Percentiles rank a stretch among this genome's conserved stretches.
Evolutionary conservation across 2,888 invertebrate genomes (phyloP).

Genomic region (Malacosoma neustria): DNA sequence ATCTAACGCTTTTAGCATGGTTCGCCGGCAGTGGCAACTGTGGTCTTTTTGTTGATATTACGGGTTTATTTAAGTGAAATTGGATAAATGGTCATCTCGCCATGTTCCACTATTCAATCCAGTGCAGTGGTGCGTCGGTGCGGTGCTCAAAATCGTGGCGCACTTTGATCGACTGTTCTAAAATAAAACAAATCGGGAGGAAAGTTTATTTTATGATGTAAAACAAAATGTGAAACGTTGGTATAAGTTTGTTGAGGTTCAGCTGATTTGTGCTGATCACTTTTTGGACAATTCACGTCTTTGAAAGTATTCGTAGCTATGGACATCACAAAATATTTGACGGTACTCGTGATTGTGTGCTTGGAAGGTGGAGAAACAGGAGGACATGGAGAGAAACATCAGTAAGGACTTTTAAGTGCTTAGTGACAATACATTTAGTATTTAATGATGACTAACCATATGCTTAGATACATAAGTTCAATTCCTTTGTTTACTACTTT

Average conservation of each 20-base stretch:
- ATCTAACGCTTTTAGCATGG: conserved; percentile 33
- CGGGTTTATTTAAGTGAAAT: conserved; percentile 73
- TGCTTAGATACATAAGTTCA: background rate
- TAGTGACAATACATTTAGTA: too few relatives aligned
- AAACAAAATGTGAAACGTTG: conserved; percentile 60
- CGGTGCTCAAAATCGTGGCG: conserved; percentile 32
- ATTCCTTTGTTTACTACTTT: background rate
- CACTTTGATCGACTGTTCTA: conserved; percentile 28
- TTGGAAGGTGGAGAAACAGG: conserved; percentile 48
- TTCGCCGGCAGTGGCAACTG: conserved; percentile 38
- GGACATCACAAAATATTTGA: conserved; percentile 45
- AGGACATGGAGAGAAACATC: conserved; percentile 56
- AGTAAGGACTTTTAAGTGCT: conserved; percentile 34
- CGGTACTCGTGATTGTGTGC: conserved; percentile 42
- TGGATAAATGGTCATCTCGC: conserved; percentile 71
- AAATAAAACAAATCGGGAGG: conserved; percentile 38
- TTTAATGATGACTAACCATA: background rate
- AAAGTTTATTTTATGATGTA: conserved; percentile 38
- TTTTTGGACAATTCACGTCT: conserved; percentile 28
- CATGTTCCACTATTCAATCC: conserved; percentile 60
- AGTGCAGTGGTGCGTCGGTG: conserved; percentile 38
- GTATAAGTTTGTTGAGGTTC: conserved; percentile 27
- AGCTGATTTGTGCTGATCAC: conserved; percentile 21
- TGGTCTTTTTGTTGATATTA: conserved; percentile 67
- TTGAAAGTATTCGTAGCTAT: conserved; percentile 21